Base-by-base conservation (phyloP, 2,113 vertebrate species). In the Anguilla japonica region DNA sequence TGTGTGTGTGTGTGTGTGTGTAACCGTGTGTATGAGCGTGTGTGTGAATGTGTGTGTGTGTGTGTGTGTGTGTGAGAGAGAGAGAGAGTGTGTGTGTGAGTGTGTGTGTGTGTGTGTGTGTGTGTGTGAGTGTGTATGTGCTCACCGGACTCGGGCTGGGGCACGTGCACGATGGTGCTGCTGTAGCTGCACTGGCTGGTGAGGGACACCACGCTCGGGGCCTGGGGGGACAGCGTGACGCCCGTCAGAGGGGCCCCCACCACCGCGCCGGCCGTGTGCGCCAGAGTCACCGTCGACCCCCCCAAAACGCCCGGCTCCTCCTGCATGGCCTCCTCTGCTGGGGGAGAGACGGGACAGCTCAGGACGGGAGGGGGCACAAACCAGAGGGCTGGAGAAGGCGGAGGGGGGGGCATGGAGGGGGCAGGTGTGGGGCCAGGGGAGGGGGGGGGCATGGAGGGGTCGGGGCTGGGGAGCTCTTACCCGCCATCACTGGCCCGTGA, bases 131-230 rank as follows among this genome's bases (percentile, higher is more conserved):
- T n/a, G 71, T 26, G 18, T 63, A 5, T 2, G 39, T 53, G 0
- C 83, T 84, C 90, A 97, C 97, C 98, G 93, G 97, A 95, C 91
- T 97, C 96, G 0, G 96, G 96, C 79, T 96, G 96, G 0, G 96
- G 97, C 71, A 95, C 93, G 0, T 96, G 96, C 20, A 96, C 96
- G 2, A 95, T 93, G 84, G 96, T 96, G 95, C 96, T 97, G 94
- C 96, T 96, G 95, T 95, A 97, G 84, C 96, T 97, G 94, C 97
- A 96, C 92, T 97, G 97, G 93, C 97, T 98, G 87, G 94, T 94
- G 90, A 94, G 91, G 0, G 97, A 97, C 71, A 95, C 95, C 89
- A 95, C 93, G 26, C 97, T 97, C 91, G 95, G 96, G n/a, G 96
- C 95, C 82, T 94, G 95, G 5, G 89, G 93, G 89, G 96, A 93